Evolutionary conservation across 2,113 vertebrate genomes (phyloP).

Genomic region (Anhinga rufa): DNA sequence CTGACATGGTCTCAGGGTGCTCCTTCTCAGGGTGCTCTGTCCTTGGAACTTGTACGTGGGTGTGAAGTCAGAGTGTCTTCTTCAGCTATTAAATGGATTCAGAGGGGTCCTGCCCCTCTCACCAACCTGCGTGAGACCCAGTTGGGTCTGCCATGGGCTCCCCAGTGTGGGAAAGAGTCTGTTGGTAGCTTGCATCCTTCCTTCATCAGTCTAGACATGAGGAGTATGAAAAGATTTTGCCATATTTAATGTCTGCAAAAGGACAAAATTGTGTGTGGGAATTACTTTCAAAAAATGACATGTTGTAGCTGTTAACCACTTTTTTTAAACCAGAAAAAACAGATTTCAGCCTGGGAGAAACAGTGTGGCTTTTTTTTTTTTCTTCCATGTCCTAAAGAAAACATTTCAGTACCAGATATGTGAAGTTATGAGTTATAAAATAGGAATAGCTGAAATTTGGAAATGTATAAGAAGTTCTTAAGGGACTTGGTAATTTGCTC

Average conservation of each 20-base stretch:
- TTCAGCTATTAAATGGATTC: not conserved
- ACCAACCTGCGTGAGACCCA: not conserved
- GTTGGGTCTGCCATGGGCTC: not conserved
- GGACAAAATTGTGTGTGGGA: constrained; percentile 7
- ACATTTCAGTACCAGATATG: constrained; percentile 31
- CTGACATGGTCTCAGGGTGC: not conserved
- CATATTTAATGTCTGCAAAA: not conserved
- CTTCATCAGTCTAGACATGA: not conserved
- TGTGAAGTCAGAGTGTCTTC: rapidly evolving
- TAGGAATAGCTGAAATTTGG: not conserved
- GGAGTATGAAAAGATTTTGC: not conserved
- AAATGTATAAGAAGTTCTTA: constrained; percentile 18
- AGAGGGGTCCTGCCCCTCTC: not conserved
- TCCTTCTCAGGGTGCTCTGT: not conserved
- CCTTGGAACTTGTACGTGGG: not conserved
- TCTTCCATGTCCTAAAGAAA: constrained; percentile 26
- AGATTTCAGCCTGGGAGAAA: constrained; percentile 34
- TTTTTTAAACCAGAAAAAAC: not conserved
- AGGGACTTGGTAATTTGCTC: constrained; percentile 46
- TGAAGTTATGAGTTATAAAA: constrained; percentile 19
- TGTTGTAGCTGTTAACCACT: constrained; percentile 35
- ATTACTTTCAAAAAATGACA: constrained; percentile 32
- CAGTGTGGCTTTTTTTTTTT: not conserved
- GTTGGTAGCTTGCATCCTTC: not conserved
- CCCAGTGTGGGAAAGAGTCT: not conserved